phyloP scores from a whole-genome alignment of 1,140 invertebrate species.

The Cepaea nemoralis region DNA sequence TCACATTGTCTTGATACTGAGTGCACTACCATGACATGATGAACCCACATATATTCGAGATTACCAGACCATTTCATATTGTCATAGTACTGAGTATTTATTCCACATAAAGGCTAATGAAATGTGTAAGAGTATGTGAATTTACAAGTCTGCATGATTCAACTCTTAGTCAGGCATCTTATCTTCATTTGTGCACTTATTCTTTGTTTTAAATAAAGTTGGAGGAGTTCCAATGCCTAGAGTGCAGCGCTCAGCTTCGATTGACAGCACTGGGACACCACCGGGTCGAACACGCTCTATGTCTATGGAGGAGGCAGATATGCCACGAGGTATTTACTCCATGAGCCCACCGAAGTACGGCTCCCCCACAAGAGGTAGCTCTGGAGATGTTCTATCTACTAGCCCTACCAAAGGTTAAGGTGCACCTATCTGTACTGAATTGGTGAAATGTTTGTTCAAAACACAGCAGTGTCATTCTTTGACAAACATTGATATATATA shows the following conservation, averaged over 20 bases:
- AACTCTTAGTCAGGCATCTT: no score
- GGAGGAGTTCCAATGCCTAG: conserved; percentile 67
- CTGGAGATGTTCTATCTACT: conserved; percentile 48
- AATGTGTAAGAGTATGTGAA: no score
- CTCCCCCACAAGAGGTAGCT: conserved; percentile 40
- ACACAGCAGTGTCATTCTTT: not conserved
- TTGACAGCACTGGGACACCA: conserved; percentile 49
- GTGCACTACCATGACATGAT: no score
- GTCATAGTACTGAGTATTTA: no score
- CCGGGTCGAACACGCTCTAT: conserved; percentile 69
- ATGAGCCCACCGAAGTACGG: conserved; percentile 60
- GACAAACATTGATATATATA: not conserved
- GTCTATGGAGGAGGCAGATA: conserved; percentile 81
- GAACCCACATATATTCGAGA: no score
- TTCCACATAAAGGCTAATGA: no score
- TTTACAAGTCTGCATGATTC: no score
- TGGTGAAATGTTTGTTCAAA: not conserved
- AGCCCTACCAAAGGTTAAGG: conserved; percentile 49
- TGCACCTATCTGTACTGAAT: not conserved
- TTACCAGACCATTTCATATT: no score
- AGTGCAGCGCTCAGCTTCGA: conserved; percentile 56
- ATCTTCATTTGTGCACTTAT: no score
- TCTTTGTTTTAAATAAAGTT: conserved; percentile 51
- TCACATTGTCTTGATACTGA: no score
- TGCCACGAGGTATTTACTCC: conserved; percentile 63